Evolutionary conservation across 2,113 vertebrate species (phyloP).

Genomic region (Scalopus aquaticus): DNA sequence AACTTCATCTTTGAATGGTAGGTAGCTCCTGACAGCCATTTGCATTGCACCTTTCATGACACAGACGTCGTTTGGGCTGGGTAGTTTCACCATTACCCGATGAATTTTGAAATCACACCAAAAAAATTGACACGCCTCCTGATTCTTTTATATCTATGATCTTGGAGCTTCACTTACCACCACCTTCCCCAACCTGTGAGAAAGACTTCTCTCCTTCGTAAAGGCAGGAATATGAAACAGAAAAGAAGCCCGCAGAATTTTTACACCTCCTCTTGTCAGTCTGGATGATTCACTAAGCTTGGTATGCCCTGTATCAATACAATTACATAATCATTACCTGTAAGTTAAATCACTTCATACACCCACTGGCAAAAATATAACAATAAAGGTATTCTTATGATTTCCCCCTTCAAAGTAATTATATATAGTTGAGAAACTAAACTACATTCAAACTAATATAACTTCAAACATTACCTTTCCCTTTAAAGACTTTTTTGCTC

Average conservation of each 20-base stretch:
- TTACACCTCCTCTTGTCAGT: constrained; percentile 86
- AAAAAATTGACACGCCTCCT: constrained; percentile 71
- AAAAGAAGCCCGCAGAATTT: constrained; percentile 81
- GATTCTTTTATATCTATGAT: constrained; percentile 75
- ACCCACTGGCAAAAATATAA: constrained; percentile 87
- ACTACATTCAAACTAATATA: constrained; percentile 62
- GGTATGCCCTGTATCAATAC: constrained; percentile 86
- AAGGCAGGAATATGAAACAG: constrained; percentile 73
- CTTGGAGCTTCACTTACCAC: constrained; percentile 69
- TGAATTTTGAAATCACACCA: constrained; percentile 78
- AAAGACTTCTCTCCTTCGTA: constrained; percentile 79
- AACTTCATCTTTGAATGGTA: constrained; percentile 69
- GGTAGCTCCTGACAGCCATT: constrained; percentile 66
- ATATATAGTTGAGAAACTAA: constrained; percentile 82
- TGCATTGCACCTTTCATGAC: constrained; percentile 59
- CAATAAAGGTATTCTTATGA: constrained; percentile 86
- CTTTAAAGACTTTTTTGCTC: constrained; percentile 82
- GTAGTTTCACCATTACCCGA: constrained; percentile 66
- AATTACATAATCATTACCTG: constrained; percentile 89
- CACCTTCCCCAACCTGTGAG: constrained; percentile 52
- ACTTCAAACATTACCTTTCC: constrained; percentile 81
- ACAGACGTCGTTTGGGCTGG: constrained; percentile 56
- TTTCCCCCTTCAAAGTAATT: constrained; percentile 84
- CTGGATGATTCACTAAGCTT: constrained; percentile 84
- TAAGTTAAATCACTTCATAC: constrained; percentile 87